These are phyloP conservation scores for Pteropus alecto DNA, from an alignment of 2,113 vertebrate genomes.

Conservation along the genomic window DNA sequence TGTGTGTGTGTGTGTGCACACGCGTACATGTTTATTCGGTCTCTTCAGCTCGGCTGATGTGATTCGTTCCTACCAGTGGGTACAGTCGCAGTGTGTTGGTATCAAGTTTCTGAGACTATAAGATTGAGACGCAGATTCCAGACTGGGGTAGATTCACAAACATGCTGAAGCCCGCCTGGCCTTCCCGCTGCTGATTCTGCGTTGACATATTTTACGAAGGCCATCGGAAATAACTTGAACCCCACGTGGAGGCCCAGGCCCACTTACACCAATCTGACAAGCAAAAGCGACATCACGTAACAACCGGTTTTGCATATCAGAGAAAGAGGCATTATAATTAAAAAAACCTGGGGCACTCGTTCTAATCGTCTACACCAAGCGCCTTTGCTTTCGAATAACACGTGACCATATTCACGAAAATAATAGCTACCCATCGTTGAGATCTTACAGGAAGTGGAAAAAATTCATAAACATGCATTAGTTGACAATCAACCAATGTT, in stretches of 20 bases:
- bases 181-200: not conserved
- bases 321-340: not conserved
- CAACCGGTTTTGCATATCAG: not conserved
- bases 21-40: not conserved
- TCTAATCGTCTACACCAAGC: not conserved
- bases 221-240: not conserved
- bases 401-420: not conserved
- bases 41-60: not conserved
- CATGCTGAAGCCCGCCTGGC: not conserved
- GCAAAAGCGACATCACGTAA: not conserved
- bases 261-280: not conserved
- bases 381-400: not conserved
- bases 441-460: not conserved
- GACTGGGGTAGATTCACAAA: not conserved
- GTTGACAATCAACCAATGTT: not conserved
- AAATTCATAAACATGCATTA: not conserved
- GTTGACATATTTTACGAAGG: not conserved
- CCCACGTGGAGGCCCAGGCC: fast-evolving
- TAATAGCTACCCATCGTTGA: not conserved
- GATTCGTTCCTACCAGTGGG: not conserved
- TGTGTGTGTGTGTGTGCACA: fast-evolving
- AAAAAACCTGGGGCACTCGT: not conserved
- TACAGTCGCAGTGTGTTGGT: not conserved
- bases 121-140: not conserved
- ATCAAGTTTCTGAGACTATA: not conserved